These are phyloP conservation scores for Electrophaes corylata DNA, from an alignment of 2,888 invertebrate genomes.

Conservation along the genomic window DNA sequence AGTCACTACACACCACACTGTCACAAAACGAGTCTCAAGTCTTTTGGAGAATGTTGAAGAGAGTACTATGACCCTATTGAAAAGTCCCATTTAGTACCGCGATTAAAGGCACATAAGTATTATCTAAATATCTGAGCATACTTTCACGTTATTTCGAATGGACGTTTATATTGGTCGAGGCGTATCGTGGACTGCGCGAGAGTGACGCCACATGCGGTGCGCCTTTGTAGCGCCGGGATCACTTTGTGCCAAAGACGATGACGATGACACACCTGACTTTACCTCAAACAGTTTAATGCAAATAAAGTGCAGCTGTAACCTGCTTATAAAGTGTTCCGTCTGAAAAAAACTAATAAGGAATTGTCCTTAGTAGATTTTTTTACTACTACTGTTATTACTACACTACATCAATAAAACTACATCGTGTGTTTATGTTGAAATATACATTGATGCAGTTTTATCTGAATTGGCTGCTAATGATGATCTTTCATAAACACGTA, in stretches of 20 bases:
- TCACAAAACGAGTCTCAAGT: conserved; percentile 27
- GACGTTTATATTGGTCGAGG: conserved; percentile 75
- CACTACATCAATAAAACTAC: no score
- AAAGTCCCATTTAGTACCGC: conserved; percentile 16
- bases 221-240: conserved; percentile 52
- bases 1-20: conserved; percentile 26
- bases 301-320: neutral
- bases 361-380: no score
- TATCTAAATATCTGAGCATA: conserved; percentile 52
- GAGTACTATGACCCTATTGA: conserved; percentile 8
- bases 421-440: no score
- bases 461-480: no score
- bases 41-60: conserved; percentile 4
- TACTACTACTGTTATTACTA: no score
- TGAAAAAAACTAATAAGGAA: no score
- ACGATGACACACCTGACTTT: conserved; percentile 59
- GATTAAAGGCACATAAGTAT: conserved; percentile 38
- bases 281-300: neutral
- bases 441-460: no score
- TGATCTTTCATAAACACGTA: no score
- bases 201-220: conserved; percentile 60
- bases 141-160: conserved; percentile 67
- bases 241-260: conserved; percentile 50
- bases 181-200: conserved; percentile 71
- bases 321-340: neutral